These are phyloP conservation scores for Aphodius granarius DNA, from an alignment of 2,888 invertebrate species.

Conservation along the genomic window DNA sequence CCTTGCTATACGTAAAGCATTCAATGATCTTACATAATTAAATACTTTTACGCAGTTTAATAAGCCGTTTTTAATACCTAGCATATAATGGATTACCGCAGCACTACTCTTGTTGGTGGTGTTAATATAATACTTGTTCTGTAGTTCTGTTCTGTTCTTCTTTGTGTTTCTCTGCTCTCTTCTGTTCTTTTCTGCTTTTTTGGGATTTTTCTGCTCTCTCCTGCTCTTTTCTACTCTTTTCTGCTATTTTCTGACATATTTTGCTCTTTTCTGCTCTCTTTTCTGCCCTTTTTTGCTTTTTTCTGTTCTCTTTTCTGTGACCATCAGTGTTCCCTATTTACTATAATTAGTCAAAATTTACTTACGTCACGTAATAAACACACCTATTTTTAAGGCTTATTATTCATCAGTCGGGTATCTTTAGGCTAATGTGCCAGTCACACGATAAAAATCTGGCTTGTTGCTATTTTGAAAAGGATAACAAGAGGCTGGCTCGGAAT, in stretches of 20 bases:
- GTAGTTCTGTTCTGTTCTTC: no score
- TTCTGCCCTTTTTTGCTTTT: no score
- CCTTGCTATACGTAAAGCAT: neutral
- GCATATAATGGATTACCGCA: no score
- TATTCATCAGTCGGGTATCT: neutral
- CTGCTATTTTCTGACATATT: no score
- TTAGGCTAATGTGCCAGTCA: neutral
- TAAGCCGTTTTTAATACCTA: neutral
- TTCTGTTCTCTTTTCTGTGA: neutral
- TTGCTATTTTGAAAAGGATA: neutral
- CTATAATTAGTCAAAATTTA: neutral
- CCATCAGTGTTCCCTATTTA: neutral
- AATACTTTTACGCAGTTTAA: neutral
- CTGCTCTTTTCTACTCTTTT: no score
- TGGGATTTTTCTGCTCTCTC: no score
- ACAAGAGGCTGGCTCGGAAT: neutral
- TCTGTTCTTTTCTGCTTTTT: no score
- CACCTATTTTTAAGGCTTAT: neutral
- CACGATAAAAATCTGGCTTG: neutral
- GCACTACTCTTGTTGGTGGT: no score
- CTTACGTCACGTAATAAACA: neutral
- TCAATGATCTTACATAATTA: neutral
- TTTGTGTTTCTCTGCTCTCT: no score
- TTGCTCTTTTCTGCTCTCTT: no score
- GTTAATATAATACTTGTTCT: no score